phyloP scores from a whole-genome alignment of 2,888 invertebrate genomes.

The Protophormia terraenovae region DNA sequence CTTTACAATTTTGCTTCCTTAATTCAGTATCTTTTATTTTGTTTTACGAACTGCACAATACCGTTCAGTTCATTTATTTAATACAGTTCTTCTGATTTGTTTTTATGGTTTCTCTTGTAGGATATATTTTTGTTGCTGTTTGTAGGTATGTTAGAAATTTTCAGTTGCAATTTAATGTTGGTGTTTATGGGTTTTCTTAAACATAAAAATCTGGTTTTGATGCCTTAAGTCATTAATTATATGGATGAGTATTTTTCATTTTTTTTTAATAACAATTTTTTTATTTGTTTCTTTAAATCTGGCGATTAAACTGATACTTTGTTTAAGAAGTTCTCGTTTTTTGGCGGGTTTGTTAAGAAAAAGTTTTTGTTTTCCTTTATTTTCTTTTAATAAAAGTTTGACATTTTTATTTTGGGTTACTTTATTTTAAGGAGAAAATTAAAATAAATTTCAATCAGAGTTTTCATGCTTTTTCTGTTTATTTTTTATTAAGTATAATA shows the following conservation, averaged over 20 bases:
- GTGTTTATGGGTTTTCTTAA: conserved; percentile 16
- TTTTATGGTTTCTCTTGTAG: conserved; percentile 14
- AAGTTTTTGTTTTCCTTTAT: not conserved
- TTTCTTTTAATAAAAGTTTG: not conserved
- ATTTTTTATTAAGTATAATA: not conserved
- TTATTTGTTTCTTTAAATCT: not conserved
- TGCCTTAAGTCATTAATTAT: conserved; percentile 52
- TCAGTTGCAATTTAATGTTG: conserved; percentile 25
- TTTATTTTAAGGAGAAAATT: not conserved
- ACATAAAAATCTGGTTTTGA: conserved; percentile 50
- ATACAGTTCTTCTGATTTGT: conserved; percentile 9
- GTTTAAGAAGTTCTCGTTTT: not conserved
- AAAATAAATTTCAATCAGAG: not conserved
- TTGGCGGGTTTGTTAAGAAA: not conserved
- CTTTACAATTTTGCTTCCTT: not conserved
- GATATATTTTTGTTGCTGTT: not conserved
- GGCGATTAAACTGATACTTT: not conserved
- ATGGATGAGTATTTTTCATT: conserved; percentile 16
- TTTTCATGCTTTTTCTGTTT: not conserved
- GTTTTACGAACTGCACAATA: not conserved
- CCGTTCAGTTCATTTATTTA: not conserved
- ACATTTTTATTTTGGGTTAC: not conserved
- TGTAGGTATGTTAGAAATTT: not conserved
- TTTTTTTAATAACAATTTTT: not conserved
- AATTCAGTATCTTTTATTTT: not conserved